Evolutionary conservation across 2,113 vertebrate species (phyloP), one percentile per base, ranked within the genome.

Genomic region (Sterna hirundo): DNA sequence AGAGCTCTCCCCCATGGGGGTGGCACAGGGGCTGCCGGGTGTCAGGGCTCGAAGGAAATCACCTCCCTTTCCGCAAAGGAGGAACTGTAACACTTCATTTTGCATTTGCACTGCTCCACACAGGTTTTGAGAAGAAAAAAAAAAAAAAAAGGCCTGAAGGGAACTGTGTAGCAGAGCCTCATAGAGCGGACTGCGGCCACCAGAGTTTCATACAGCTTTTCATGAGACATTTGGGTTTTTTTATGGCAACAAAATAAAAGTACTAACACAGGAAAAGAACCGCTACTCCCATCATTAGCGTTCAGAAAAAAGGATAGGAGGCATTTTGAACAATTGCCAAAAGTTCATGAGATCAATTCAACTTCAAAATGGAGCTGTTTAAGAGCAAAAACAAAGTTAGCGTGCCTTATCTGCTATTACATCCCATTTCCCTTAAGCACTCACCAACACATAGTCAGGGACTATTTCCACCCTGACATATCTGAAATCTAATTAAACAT

Each of bases 321-420:
- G 47, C 77, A 93, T 89, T 95, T 8, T 96, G 91, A 96, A 76
- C 57, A 64, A 49, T 87, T 93, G 93, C 93, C 91, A 87, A 7
- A 47, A 91, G 78, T 89, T 84, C 94, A 76, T 10, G 70, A 47
- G 70, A 93, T 95, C 89, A 94, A 72, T 76, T 87, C 52, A 79
- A 44, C 81, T 65, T 79, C 75, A 34, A 92, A 91, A 88, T 2
- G 51, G 84, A 94, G 78, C 83, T 61, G 81, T 34, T 87, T 18
- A 69, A 83, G 87, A 88, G 86, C 38, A 90, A 76, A 90, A 64
- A 0, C 64, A 57, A 95, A 91, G 83, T 71, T 42, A 34, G 6
- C 22, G 18, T 9, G 36, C 55, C 65, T 83, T 81, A 71, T 94
- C 72, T 42, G 61, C 86, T 88, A 34, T 62, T 9, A 68, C 76